Evolutionary conservation across 2,888 invertebrate genomes (phyloP), one percentile per base, ranked within the genome.

Genomic region (Teleiodes luculella): DNA sequence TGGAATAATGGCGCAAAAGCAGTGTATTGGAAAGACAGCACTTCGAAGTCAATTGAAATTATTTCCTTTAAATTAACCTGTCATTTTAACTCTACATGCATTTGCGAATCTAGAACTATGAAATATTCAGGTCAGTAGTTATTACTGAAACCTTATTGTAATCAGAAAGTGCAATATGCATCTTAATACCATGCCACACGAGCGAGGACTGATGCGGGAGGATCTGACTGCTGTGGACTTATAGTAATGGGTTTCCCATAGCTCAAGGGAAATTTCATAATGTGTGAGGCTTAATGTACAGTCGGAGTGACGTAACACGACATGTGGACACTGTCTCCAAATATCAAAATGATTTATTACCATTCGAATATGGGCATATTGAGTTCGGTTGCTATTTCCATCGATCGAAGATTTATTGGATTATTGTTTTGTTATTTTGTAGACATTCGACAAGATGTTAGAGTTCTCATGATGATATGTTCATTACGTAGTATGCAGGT

Each of bases 181-280:
- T 41, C 39, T 18, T 20, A 39, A 41, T 41, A 41, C 39, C 39
- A 5, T 10, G 20, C 10, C 39, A 41, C 18, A 37, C 13, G 37
- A 14, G 37, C 16, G 8, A 16, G 13, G 16, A 7, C 18, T 18
- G 10, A 18, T 18, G 18, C 18, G 39, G 39, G 18, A 18, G 11
- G 18, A 18, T 20, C 20, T n/a, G 20, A 83, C 80, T 84, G 78
- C 65, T 67, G 76, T 78, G 69, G 72, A 80, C 76, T 73, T 74
- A 66, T 64, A 67, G 75, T 86, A 87, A 87, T 83, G 85, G 81
- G 78, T 84, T 85, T 82, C 72, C 76, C 77, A 76, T 76, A 71
- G 76, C 87, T 83, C 86, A 66, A 68, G 87, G 87, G 87, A 86
- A 88, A 87, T 88, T 73, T 70, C 72, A 70, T 85, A 84, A 83